A percentile compares a stretch with the other conserved stretches of the same genome.
Conservation (phyloP, 2,797 vertebrate species). For the Kryptolebias ocellatus region DNA sequence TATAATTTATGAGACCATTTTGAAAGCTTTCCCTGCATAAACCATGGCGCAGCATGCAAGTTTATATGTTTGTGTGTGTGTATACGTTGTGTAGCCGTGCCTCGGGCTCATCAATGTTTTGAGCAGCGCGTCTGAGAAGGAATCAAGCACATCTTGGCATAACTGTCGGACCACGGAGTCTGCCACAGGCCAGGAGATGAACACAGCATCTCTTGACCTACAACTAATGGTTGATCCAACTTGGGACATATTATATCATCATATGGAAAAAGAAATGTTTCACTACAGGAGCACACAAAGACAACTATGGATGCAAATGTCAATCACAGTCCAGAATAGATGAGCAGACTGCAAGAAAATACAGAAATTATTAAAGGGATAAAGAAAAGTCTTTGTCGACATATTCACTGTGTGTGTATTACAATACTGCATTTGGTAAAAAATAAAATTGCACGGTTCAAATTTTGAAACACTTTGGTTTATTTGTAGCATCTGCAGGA, state of each 20-base stretch:
- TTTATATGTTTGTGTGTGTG: not conserved
- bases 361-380: not conserved
- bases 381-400: not conserved
- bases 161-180: slow-evolving; percentile 26
- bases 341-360: not conserved
- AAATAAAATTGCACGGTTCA: not conserved
- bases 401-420: too few species aligned
- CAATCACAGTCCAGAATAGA: not conserved
- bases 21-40: not conserved
- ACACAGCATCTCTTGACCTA: slow-evolving; percentile 36
- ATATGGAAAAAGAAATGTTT: slow-evolving; percentile 15
- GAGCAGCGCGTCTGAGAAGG: slow-evolving; percentile 18
- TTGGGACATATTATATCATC: slow-evolving; percentile 4
- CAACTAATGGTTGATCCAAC: slow-evolving; percentile 32
- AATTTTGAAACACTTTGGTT: too few species aligned
- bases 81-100: slow-evolving; percentile 26
- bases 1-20: slow-evolving; percentile 17
- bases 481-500: too few species aligned
- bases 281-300: not conserved
- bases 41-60: not conserved
- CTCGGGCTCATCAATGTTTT: slow-evolving; percentile 14
- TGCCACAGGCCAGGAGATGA: slow-evolving; percentile 31
- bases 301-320: slow-evolving; percentile 14
- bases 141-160: not conserved
- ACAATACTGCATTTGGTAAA: not conserved